Percentiles rank a stretch among this genome's conserved stretches.
Evolutionary conservation across 2,113 vertebrate genomes (phyloP).

Genomic region (Epinephelus cyanopodus): DNA sequence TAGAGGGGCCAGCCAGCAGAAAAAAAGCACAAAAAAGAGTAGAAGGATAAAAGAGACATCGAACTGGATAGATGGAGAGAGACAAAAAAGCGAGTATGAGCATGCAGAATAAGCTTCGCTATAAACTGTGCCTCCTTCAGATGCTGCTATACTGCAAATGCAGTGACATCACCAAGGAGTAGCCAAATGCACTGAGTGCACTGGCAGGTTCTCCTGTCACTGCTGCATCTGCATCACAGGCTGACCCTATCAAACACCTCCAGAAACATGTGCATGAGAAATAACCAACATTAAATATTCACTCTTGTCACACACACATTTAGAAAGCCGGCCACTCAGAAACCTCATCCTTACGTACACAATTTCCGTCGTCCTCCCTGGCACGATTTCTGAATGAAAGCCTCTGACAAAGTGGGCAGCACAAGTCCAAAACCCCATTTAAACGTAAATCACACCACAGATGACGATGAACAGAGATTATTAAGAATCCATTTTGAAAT

Average conservation of each 20-base stretch:
- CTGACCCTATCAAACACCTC: slow-evolving; percentile 32
- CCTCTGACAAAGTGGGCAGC: neutral
- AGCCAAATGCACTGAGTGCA: neutral
- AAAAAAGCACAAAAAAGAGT: slow-evolving; percentile 4
- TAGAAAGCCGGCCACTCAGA: slow-evolving; percentile 1
- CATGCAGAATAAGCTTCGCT: neutral
- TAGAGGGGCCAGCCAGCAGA: slow-evolving; percentile 6
- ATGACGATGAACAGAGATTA: neutral
- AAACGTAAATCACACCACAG: neutral
- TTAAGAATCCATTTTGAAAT: neutral
- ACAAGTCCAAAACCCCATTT: neutral
- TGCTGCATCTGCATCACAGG: slow-evolving; percentile 19
- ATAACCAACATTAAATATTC: slow-evolving; percentile 25
- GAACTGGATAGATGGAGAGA: neutral
- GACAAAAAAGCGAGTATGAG: neutral
- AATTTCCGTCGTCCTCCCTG: neutral
- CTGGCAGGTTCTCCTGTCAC: neutral
- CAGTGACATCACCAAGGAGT: slow-evolving; percentile 18
- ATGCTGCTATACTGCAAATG: slow-evolving; percentile 11
- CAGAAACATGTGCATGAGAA: slow-evolving; percentile 22
- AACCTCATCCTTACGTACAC: neutral
- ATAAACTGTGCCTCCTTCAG: slow-evolving; percentile 15
- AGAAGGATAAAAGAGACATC: neutral
- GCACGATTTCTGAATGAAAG: slow-evolving; percentile 15
- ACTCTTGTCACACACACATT: slow-evolving; percentile 34